Base-by-base conservation (phyloP, 2,888 invertebrate genomes). In the Brachypalpus laphriformis region DNA sequence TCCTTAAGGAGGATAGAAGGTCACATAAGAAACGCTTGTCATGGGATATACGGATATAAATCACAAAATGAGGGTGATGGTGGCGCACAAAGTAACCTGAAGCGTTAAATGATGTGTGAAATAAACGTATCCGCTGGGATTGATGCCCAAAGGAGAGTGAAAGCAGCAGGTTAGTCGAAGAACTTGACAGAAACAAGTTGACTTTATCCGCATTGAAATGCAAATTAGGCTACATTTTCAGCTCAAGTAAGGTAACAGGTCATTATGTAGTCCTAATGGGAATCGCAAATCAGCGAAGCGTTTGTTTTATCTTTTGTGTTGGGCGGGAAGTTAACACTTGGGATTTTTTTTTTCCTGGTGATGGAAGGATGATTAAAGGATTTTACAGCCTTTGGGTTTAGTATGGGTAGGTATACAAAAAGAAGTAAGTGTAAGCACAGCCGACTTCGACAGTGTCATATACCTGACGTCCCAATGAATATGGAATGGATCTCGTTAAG, bases 101-200 rank as follows among this genome's bases (percentile, higher is more conserved):
- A 89, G 87, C 87, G 89, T 89, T 90, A 89, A 90, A 90, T 90
- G 90, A 90, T 88, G 90, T 90, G 90, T 89, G 89, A 90, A 90
- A 90, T 90, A 89, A 90, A 90, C 88, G 88, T 88, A 87, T 89
- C 90, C 90, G 68, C 75, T 81, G 89, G 89, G 90, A 88, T 71
- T 78, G 70, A 70, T 20, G 45, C 63, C 42, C 31, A 40, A 22
- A 47, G 56, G 49, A 54, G 25, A 2, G 5, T 14, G 25, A 47
- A 28, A 68, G 68, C 65, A 68, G 82, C n/a, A n/a, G n/a, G n/a
- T n/a, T n/a, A n/a, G n/a, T n/a, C n/a, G n/a, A n/a, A 8, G 16
- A 63, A 66, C 1, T 59, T 65, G 59, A 63, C 56, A 59, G 28
- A 37, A 37, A 28, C 42, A 45, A 77, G 65, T 68, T 68, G 57